Base-by-base conservation (phyloP, 2,797 vertebrate genomes). In the Ataeniobius toweri region DNA sequence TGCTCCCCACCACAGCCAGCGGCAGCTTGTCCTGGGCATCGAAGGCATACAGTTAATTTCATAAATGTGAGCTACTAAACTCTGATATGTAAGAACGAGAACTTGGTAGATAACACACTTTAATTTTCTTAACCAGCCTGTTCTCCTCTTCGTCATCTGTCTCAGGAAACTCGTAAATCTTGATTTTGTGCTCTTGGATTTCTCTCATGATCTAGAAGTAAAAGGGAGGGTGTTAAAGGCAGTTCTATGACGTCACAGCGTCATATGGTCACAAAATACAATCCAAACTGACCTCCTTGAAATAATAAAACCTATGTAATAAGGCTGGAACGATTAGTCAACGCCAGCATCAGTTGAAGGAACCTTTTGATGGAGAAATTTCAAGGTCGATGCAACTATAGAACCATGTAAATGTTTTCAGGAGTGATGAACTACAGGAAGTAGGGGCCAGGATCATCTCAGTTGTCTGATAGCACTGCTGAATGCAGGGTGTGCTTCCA, bases 141-240 rank as follows among this genome's bases (percentile, higher is more conserved):
- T 98, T 99, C 94, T 99, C 98, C 90, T 99, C 98, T 93, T 99
- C 98, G 70, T 99, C 98, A 74, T 99, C 97, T 0, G 96, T 98
- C 95, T 99, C 98, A 18, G 98, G 97, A 91, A 99, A 99, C 95
- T 99, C 98, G 82, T 99, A 99, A 95, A 99, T 98, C 95, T 98
- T 99, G 89, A 99, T 99, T 97, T 99, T 99, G 94, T 99, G 98
- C 93, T 99, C 98, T 91, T 97, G 97, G 90, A 99, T 99, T 96
- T 99, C 98, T 92, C 97, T 95, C 98, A 99, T 99, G 94, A 99
- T 98, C 98, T 99, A 87, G 87, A 3, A 22, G 50, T 18, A 51
- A 69, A n/a, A 69, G 2, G 68, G 12, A 46, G 7, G 26, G 13
- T n/a, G 1, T 53, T 72, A 79, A 10, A 77, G 48, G 51, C 18